These are phyloP conservation scores for Lochmaea crataegi DNA, from an alignment of 2,888 invertebrate genomes.

Conservation along the genomic window DNA sequence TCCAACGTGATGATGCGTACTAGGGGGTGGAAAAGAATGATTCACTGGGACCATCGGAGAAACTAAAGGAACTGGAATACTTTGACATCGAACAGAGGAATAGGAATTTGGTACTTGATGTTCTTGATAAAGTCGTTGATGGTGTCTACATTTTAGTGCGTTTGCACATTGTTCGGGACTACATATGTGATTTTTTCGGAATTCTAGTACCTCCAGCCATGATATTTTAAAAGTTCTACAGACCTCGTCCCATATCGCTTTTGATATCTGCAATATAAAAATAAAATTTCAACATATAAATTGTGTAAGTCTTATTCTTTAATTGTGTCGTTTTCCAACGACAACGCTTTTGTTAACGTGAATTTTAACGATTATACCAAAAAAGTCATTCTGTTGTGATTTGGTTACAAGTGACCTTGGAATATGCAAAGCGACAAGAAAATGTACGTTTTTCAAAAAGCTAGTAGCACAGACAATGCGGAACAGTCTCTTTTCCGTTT, in stretches of 20 bases:
- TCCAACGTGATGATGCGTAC: constrained; percentile 41
- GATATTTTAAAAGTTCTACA: constrained; percentile 68
- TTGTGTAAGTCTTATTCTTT: too few species aligned
- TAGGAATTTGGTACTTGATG: constrained; percentile 53
- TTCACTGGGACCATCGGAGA: constrained; percentile 50
- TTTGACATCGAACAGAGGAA: constrained; percentile 35
- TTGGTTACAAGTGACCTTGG: too few species aligned
- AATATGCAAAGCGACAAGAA: too few species aligned
- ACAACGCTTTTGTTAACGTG: too few species aligned
- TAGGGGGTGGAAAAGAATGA: constrained; percentile 55
- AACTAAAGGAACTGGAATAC: constrained; percentile 38
- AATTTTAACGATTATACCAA: too few species aligned
- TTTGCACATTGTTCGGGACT: constrained; percentile 68
- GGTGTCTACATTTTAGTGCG: constrained; percentile 65
- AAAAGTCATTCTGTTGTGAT: too few species aligned
- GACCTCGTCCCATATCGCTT: constrained; percentile 79
- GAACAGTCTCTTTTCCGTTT: too few species aligned
- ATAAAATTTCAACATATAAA: constrained; percentile 6
- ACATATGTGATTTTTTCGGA: constrained; percentile 70
- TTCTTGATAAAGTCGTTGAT: constrained; percentile 60
- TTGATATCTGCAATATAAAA: constrained; percentile 73
- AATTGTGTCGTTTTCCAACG: too few species aligned
- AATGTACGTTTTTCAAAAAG: too few species aligned
- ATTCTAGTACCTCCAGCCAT: constrained; percentile 78
- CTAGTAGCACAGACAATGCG: too few species aligned